Base-by-base conservation (phyloP, 2,888 invertebrate species). In the Drosophila conformis region DNA sequence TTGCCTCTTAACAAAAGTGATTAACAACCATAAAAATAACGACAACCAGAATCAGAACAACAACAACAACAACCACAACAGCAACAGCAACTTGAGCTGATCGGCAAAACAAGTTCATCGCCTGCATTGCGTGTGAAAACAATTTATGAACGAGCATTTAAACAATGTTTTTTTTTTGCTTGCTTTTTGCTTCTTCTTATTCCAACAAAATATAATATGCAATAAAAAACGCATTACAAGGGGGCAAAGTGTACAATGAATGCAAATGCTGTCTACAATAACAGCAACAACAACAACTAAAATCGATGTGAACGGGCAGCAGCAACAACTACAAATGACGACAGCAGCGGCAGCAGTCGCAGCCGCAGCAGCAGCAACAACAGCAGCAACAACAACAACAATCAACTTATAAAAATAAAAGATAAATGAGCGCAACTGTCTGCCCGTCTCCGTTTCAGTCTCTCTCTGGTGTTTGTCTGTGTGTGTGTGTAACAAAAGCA, bases 171-270 rank as follows among this genome's bases (percentile, higher is more conserved):
- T 60, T 64, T 57, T 65, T 15, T n/a, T 46, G 29, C 11, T 56
- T 57, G 38, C 8, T 25, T n/a, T 21, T 56, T 51, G 38, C 8
- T 25, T 27, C 33, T 46, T 63, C 49, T 51, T 57, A 54, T 46
- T 59, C 67, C 66, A 63, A 63, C 59, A 68, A 78, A 75, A 75
- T 38, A 63, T 68, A 68, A 78, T 75, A 64, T 76, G 76, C 68
- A 78, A 80, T 78, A 76, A 80, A 82, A 72, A 81, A 63, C 67
- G 73, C 73, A 79, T 83, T 87, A 76, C 86, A 74, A 63, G 81
- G 83, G 82, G 83, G 74, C 81, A 82, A 80, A 82, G 84, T 87
- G 83, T 87, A 87, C 83, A 79, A 79, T 83, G 72, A 81, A 87
- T 85, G 88, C 81, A 81, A 80, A 79, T 79, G 79, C 54, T 78